Evolutionary conservation across 2,888 invertebrate species (phyloP).

Genomic region (Drosophila sordidula): DNA sequence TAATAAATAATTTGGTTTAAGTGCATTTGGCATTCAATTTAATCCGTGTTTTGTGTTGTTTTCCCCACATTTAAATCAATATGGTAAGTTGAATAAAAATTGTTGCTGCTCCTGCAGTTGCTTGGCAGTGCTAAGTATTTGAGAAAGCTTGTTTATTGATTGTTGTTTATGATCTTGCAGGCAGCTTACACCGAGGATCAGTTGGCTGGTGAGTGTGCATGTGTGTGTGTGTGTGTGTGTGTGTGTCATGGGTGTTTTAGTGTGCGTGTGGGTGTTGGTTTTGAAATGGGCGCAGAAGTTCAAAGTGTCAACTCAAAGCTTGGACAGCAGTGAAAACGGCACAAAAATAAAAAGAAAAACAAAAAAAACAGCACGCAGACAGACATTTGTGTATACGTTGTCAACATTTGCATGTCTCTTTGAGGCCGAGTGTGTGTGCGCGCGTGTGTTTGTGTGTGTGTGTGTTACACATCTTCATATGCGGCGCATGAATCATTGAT

Average conservation of each 20-base stretch:
- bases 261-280: constrained; percentile 50
- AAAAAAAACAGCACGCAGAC: not conserved
- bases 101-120: constrained; percentile 1
- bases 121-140: not conserved
- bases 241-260: constrained; percentile 19
- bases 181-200: constrained; percentile 96
- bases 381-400: constrained; percentile 47
- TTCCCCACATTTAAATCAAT: constrained; percentile 62
- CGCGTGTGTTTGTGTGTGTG: constrained; percentile 15
- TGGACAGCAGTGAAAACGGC: constrained; percentile 23
- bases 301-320: constrained; percentile 61
- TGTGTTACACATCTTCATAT: constrained; percentile 63
- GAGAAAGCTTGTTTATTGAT: not conserved
- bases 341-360: constrained; percentile 11
- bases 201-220: constrained; percentile 92
- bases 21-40: constrained; percentile 60
- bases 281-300: constrained; percentile 59
- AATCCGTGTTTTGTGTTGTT: constrained; percentile 75
- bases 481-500: constrained; percentile 74
- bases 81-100: constrained; percentile 56
- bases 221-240: constrained; percentile 9
- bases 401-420: constrained; percentile 51
- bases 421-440: constrained; percentile 75
- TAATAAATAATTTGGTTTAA: constrained; percentile 50
- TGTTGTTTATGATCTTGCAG: constrained; percentile 86